Conservation (phyloP, 23 tunicate genomes). For the Aplidium turbinatum region DNA sequence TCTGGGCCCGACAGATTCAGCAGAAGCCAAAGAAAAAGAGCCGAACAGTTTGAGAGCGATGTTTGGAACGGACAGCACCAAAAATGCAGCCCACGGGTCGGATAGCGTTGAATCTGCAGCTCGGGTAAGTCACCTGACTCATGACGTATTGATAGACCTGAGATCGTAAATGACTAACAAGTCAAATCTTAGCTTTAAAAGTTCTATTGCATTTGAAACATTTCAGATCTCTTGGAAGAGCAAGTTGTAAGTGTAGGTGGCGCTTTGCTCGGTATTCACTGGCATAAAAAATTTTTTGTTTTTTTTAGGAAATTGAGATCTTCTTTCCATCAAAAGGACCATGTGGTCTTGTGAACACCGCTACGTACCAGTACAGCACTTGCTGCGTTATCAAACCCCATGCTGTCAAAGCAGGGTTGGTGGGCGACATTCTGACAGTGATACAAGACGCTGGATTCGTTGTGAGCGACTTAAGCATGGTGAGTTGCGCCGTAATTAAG, state of each 20-base stretch:
- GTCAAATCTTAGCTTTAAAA: too few species aligned
- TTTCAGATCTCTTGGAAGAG: too few species aligned
- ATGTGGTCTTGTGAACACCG: constrained; percentile 42
- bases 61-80: constrained; percentile 71
- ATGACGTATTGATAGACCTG: too few species aligned
- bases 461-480: constrained; percentile 64
- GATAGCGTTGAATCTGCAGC: constrained; percentile 51
- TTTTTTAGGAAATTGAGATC: constrained; percentile 77
- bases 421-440: constrained; percentile 76
- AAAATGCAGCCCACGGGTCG: constrained; percentile 83
- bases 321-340: constrained; percentile 60
- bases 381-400: constrained; percentile 96
- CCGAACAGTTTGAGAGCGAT: constrained; percentile 82
- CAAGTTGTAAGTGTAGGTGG: too few species aligned
- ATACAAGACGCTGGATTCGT: constrained; percentile 83
- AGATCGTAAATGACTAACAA: too few species aligned
- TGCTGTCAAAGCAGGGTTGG: constrained; percentile 65
- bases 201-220: too few species aligned
- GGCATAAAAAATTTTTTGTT: neutral
- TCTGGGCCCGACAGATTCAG: constrained; percentile 68
- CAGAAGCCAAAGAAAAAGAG: constrained; percentile 48
- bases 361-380: constrained; percentile 55
- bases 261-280: too few species aligned
- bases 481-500: constrained; percentile 30
- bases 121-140: constrained; percentile 47